Percentiles rank a stretch among this genome's conserved stretches.
These are phyloP conservation scores for Lepidurus couesii DNA, from an alignment of 1,140 invertebrate genomes.

Conservation along the genomic window DNA sequence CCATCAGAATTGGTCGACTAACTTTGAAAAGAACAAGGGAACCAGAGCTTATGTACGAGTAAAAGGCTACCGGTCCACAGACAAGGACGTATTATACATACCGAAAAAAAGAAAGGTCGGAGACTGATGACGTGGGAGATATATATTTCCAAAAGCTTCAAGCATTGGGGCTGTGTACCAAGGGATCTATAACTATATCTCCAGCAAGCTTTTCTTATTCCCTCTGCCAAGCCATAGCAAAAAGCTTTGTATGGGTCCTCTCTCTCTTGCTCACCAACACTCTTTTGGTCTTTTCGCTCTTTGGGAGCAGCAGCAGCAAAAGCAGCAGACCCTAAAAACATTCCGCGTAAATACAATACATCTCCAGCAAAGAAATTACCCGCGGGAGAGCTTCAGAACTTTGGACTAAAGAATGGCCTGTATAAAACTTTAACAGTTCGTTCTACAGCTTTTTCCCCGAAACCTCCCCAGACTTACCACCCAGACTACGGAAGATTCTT, in stretches of 20 bases:
- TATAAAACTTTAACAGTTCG: conserved; percentile 16
- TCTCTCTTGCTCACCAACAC: too few relatives aligned
- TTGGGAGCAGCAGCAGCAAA: background rate
- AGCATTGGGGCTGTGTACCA: background rate
- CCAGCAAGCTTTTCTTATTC: conserved; percentile 4
- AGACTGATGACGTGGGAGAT: conserved; percentile 18
- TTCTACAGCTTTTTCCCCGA: background rate
- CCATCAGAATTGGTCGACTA: conserved; percentile 3
- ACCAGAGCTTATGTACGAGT: background rate
- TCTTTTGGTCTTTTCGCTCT: background rate
- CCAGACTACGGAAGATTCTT: too few relatives aligned
- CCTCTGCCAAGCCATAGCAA: background rate
- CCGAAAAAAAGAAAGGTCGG: background rate
- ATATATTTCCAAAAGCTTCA: conserved; percentile 3
- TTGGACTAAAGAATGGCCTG: background rate
- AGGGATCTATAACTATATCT: conserved; percentile 22
- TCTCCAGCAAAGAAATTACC: conserved; percentile 21
- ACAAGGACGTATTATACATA: conserved; percentile 16
- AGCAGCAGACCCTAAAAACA: background rate
- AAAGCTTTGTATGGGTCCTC: background rate
- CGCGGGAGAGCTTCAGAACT: conserved; percentile 5
- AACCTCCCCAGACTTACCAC: background rate
- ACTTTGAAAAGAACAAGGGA: conserved; percentile 15
- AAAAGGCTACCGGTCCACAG: conserved; percentile 3
- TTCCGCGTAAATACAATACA: conserved; percentile 10